phyloP scores from a whole-genome alignment of 2,888 invertebrate species.

The Petrolisthes manimaculis region DNA sequence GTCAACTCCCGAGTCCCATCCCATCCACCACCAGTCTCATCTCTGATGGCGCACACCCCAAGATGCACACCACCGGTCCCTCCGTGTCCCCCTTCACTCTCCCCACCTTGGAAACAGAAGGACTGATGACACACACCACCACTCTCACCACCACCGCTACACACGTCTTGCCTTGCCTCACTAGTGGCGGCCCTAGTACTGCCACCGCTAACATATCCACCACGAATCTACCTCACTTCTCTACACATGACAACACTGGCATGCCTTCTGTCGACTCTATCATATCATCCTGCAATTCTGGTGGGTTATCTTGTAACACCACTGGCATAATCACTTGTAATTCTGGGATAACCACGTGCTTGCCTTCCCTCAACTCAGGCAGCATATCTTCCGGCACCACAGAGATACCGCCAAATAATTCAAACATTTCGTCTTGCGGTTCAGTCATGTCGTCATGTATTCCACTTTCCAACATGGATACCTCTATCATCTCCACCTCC shows the following conservation, averaged over 20 bases:
- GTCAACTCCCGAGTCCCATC: slow-evolving; percentile 21
- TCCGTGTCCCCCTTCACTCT: neutral
- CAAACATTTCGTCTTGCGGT: neutral
- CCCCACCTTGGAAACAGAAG: neutral
- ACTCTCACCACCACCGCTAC: slow-evolving; percentile 1
- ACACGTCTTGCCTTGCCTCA: neutral
- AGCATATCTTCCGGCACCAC: neutral
- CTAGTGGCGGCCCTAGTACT: slow-evolving; percentile 17
- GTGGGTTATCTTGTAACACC: too few species aligned
- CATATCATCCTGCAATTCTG: neutral
- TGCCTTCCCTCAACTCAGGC: neutral
- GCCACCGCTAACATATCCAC: slow-evolving; percentile 12
- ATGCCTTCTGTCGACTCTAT: neutral
- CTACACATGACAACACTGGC: slow-evolving; percentile 18
- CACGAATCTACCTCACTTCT: slow-evolving; percentile 20
- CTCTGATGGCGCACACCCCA: neutral
- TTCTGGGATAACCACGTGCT: neutral
- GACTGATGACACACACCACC: neutral
- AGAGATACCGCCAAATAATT: neutral
- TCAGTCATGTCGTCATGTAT: slow-evolving; percentile 32
- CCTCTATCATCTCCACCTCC: slow-evolving; percentile 37
- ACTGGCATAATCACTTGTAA: neutral
- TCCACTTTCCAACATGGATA: slow-evolving; percentile 32
- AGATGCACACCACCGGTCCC: neutral
- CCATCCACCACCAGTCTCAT: neutral